Base-by-base conservation (phyloP, 2,888 invertebrate species). In the Orchestes rusci region DNA sequence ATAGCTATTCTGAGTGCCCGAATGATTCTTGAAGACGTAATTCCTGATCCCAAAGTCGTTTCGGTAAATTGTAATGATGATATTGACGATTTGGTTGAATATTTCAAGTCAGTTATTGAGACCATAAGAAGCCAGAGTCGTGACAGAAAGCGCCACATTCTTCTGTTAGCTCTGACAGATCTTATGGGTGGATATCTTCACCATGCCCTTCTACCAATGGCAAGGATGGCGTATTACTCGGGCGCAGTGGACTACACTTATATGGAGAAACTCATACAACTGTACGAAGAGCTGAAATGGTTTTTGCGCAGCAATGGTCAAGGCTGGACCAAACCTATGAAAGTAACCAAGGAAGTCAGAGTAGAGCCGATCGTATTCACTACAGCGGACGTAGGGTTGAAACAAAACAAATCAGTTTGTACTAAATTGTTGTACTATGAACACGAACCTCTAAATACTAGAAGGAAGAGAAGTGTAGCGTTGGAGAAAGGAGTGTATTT, bases 211-310 rank as follows among this genome's bases (percentile, higher is more conserved):
- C 57, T 81, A 8, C 82, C 82, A 0, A 61, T 76, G 1, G 73
- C 77, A 0, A 77, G 75, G 56, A 70, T 73, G 34, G 72, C 76
- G 0, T 82, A 72, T 63, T 82, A 82, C 52, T 74, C 76, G 3
- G 82, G 82, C 0, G 70, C 71, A 8, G 66, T 80, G 1, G 70
- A 74, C 29, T 75, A 73, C 58, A 62, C 68, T 1, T 74, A 73
- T 34, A 73, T 76, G 16, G 58, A 70, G n/a, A 74, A 72, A 55
- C 59, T 80, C 1, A 72, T 72, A 48, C 65, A 73, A 31, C 68
- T 79, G 4, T 76, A 74, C 54, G 70, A 75, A 2, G 74, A 78
- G 50, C 58, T 81, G 5, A 79, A 76, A 57, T 64, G 60, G 40
- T 75, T 72, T 53, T 59, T 82, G 50, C 63, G 70, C 12, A 80